phyloP scores from a whole-genome alignment of 2,797 vertebrate species.

The Brachymystax lenok region DNA sequence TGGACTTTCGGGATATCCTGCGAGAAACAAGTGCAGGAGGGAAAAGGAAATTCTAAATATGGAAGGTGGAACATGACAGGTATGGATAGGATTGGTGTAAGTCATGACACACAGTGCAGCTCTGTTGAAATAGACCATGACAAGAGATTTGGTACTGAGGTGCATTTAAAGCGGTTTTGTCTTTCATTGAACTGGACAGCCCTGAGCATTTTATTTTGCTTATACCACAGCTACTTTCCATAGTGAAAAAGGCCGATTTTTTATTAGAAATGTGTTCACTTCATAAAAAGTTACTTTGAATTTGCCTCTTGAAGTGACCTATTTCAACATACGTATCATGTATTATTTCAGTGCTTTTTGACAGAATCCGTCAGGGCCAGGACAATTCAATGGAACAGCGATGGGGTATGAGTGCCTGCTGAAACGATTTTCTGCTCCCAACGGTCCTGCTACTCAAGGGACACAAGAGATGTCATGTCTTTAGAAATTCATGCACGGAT shows the following conservation, averaged over 20 bases:
- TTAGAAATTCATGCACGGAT: not conserved
- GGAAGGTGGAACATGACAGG: not conserved
- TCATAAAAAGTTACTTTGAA: not conserved
- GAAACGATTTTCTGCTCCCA: slow-evolving; percentile 1
- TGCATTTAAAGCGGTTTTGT: not conserved
- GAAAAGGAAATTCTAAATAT: not conserved
- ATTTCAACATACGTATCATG: slow-evolving; percentile 40
- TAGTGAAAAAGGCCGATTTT: not conserved
- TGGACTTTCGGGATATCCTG: slow-evolving; percentile 81
- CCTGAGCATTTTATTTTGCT: not conserved
- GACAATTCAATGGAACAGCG: slow-evolving; percentile 18
- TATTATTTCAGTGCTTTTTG: slow-evolving; percentile 48
- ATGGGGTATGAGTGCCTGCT: not conserved
- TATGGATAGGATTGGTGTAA: not conserved
- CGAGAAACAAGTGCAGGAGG: slow-evolving; percentile 30
- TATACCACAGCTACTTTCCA: slow-evolving; percentile 19
- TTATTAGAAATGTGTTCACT: not conserved
- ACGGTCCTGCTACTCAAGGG: not conserved
- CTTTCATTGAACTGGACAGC: not conserved
- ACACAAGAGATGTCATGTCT: slow-evolving; percentile 7
- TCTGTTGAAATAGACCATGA: not conserved
- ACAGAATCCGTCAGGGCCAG: slow-evolving; percentile 42
- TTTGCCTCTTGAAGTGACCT: slow-evolving; percentile 25
- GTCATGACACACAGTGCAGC: not conserved
- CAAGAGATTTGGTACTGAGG: not conserved